phyloP scores from a whole-genome alignment of 2,888 invertebrate genomes.

The Sphinx pinastri region DNA sequence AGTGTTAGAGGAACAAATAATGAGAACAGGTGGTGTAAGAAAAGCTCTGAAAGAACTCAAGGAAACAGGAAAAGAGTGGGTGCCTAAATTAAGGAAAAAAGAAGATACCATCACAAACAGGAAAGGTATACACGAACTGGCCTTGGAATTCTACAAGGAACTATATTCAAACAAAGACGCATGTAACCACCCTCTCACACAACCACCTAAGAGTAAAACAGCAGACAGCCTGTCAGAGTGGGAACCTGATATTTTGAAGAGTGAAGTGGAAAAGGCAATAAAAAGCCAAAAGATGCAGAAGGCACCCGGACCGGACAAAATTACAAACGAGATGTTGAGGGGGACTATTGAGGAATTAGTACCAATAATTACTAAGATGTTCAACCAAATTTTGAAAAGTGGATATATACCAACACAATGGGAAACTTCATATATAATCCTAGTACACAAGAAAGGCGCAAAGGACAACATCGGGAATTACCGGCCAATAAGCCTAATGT shows the following conservation, averaged over 20 bases:
- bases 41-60: constrained; percentile 7
- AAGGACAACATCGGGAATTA: constrained; percentile 31
- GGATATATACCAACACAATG: constrained; percentile 27
- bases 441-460: constrained; percentile 37
- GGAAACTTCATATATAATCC: constrained; percentile 33
- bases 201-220: neutral
- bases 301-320: constrained; percentile 37
- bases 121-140: neutral
- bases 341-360: constrained; percentile 31
- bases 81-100: neutral
- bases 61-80: neutral
- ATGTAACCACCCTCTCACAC: neutral
- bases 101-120: constrained; percentile 23
- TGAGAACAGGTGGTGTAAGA: neutral
- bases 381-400: constrained; percentile 33
- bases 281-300: constrained; percentile 32
- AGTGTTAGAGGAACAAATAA: neutral
- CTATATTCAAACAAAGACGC: constrained; percentile 21
- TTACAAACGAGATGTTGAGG: constrained; percentile 37
- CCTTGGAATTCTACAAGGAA: constrained; percentile 19
- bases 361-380: constrained; percentile 34
- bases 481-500: constrained; percentile 28
- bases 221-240: too few relatives aligned
- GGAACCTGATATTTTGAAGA: constrained; percentile 30
- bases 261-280: constrained; percentile 34